Base-by-base conservation (phyloP, 1,140 invertebrate genomes). In the Ganaspis sp. region DNA sequence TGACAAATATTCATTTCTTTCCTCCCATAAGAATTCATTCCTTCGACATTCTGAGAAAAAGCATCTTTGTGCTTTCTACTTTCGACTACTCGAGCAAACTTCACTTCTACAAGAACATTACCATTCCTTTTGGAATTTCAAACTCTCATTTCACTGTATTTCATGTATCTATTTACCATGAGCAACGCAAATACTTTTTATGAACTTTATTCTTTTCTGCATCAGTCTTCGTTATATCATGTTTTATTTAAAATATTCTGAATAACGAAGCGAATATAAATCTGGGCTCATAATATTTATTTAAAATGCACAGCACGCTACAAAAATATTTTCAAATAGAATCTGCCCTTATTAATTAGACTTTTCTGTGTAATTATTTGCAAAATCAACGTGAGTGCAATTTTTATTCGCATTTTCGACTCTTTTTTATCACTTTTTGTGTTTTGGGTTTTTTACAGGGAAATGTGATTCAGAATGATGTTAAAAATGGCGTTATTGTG, bases 401-500 rank as follows among this genome's bases (percentile, higher is more conserved):
- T n/a, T n/a, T n/a, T n/a, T n/a, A n/a, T n/a, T n/a, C n/a, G n/a
- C n/a, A n/a, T n/a, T n/a, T n/a, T n/a, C n/a, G n/a, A n/a, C 4
- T 45, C 4, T 45, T 45, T 45, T n/a, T 15, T 15, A 45, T 3
- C 4, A 15, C 1, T 15, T 45, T 45, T 15, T 3, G 3, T 15
- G 8, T 49, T 49, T 49, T 6, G 37, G 74, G 72, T 72, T 81
- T 79, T 83, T 92, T 91, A 77, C 92, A 97, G 96, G 95, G 95
- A 76, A 93, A 95, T 87, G 90, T 95, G 23, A 94, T 97, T 42
- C 95, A 96, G 88, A 95, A 96, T 83, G 96, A 96, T 89, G 94
- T 94, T 40, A 94, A 95, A 80, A 93, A 92, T 40, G 96, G 96
- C 4, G 93, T 98, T 2, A 97, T 98, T 81, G 95, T 97, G 19